Conservation (phyloP, 2,113 vertebrate species). For the Porphyrio hochstetteri region DNA sequence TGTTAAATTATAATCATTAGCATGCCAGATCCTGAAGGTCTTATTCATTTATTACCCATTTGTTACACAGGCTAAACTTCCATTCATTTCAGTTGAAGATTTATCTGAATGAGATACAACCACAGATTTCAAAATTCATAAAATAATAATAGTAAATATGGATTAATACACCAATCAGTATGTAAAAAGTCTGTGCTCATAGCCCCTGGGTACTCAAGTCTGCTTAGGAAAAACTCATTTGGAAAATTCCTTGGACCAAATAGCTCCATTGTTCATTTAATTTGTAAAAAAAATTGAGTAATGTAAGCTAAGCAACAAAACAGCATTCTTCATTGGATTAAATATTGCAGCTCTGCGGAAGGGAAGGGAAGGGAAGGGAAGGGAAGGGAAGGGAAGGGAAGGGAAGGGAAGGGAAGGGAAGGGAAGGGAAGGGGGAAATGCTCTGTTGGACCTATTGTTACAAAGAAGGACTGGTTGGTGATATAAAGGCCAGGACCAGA, state of each 20-base stretch:
- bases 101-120: background rate
- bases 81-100: conserved; percentile 2
- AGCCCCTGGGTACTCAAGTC: background rate
- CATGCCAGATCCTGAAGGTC: conserved; percentile 53
- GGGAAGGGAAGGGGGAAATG: background rate
- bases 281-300: background rate
- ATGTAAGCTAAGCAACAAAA: background rate
- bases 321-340: background rate
- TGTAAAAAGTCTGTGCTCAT: background rate
- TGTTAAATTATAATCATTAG: conserved; percentile 64
- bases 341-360: background rate
- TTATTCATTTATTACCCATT: conserved; percentile 55
- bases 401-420: background rate
- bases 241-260: background rate
- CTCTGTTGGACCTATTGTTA: background rate
- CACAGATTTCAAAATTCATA: conserved; percentile 22
- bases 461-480: background rate
- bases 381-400: too few relatives aligned
- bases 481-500: background rate
- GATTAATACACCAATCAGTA: background rate
- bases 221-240: background rate
- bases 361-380: background rate
- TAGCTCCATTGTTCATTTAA: background rate
- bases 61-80: conserved; percentile 41
- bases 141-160: conserved; percentile 7